Conservation (phyloP, 2,888 invertebrate species). For the Mechanitis messenoides region DNA sequence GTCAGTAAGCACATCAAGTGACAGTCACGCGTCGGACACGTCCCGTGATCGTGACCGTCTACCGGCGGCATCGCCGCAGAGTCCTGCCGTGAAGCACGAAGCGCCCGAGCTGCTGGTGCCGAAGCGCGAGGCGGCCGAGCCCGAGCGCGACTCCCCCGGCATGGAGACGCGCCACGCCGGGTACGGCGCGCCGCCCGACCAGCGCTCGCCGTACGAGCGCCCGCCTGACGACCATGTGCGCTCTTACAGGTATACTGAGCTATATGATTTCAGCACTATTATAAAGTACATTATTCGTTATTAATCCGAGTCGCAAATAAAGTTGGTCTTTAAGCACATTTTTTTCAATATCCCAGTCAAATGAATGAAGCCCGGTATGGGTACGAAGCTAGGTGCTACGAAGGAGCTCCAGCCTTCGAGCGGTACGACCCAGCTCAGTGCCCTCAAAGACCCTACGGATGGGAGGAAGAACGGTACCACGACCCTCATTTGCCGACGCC, state of each 20-base stretch:
- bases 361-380: conserved; percentile 79
- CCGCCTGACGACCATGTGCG: conserved; percentile 78
- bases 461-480: conserved; percentile 78
- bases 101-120: conserved; percentile 79
- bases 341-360: conserved; percentile 47
- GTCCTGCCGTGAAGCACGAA: conserved; percentile 69
- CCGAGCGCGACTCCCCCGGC: conserved; percentile 84
- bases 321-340: no score
- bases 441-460: conserved; percentile 70
- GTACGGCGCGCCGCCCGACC: conserved; percentile 81
- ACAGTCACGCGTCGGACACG: conserved; percentile 34
- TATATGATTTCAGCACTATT: no score
- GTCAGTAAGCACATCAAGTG: conserved; percentile 33
- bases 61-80: conserved; percentile 51
- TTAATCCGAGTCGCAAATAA: no score
- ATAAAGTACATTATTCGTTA: no score
- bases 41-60: conserved; percentile 38
- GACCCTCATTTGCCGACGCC: conserved; percentile 76
- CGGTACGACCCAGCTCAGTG: conserved; percentile 73
- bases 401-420: conserved; percentile 71
- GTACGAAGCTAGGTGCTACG: conserved; percentile 72
- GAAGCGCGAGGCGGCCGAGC: conserved; percentile 79
- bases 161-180: conserved; percentile 82
- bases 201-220: conserved; percentile 81
- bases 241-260: conserved; percentile 66